Base-by-base conservation (phyloP, 2,888 invertebrate species). In the Seira ritae region DNA sequence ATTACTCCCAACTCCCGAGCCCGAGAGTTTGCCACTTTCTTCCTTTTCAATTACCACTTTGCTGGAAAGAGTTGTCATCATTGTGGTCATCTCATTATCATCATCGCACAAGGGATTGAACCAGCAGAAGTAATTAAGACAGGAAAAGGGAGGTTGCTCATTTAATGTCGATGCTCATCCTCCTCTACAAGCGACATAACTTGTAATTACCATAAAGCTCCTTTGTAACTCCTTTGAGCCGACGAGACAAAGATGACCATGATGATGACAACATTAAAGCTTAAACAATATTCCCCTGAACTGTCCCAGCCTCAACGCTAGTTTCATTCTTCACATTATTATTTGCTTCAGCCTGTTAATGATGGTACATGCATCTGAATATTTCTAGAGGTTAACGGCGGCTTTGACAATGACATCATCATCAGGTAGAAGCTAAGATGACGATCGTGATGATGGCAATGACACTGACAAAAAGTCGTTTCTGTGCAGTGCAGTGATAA, bases 391-490 rank as follows among this genome's bases (percentile, higher is more conserved):
- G 55, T 55, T 55, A 55, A 55, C 55, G 15, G 15, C 55, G 55
- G 17, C 55, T 55, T 55, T 55, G 55, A 55, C 55, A 55, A 55
- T 55, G 55, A 55, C 55, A 55, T 55, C 55, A 55, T 55, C 55
- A 55, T 55, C 17, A 55, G 3, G 6, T 55, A 55, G 55, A 17
- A 3, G 55, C 31, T 31, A 2, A 4, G 31, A 31, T 31, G 31
- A 31, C 31, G 31, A 31, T 31, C 31, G 3, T 31, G 31, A 31
- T 31, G 31, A 31, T 31, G 31, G 31, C 31, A 31, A 31, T 31
- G 31, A 31, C 31, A 31, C 31, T 31, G 31, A 31, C 31, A 31
- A 31, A n/a, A n/a, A n/a, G n/a, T n/a, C n/a, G n/a, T n/a, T 31
- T 31, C 31, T 31, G 2, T 8, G 31, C 31, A 31, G 2, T 8